A percentile compares a stretch with the other conserved stretches of the same genome.
These are phyloP conservation scores for Leptopilina syphax DNA, from an alignment of 2,888 invertebrate species.

Conservation along the genomic window DNA sequence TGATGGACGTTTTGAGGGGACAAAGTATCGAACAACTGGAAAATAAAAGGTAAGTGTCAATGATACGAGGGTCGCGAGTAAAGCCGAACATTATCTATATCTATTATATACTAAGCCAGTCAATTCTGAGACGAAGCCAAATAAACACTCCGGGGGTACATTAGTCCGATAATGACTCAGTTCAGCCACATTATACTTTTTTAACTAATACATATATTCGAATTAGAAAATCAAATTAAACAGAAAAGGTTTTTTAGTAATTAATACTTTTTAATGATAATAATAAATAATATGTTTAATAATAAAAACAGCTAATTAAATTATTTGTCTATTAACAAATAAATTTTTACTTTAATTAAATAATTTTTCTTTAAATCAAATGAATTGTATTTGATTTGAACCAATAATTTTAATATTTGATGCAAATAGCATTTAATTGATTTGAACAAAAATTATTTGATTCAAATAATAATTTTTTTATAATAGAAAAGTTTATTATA, in stretches of 20 bases:
- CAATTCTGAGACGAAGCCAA: conserved; percentile 61
- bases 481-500: no score
- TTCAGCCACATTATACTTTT: conserved; percentile 53
- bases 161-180: conserved; percentile 53
- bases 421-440: no score
- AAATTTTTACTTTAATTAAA: no score
- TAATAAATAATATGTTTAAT: no score
- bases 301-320: no score
- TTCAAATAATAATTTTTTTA: not conserved
- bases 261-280: no score
- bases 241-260: not conserved
- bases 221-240: not conserved
- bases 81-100: conserved; percentile 58
- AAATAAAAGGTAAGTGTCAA: conserved; percentile 59
- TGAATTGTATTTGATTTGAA: no score
- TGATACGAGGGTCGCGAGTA: conserved; percentile 58
- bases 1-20: not conserved
- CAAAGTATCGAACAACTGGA: conserved; percentile 21
- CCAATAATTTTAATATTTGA: no score
- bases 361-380: no score
- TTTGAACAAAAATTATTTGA: no score
- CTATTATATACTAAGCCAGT: conserved; percentile 51
- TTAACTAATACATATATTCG: not conserved
- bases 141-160: conserved; percentile 59
- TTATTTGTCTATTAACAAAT: no score